Evolutionary conservation across 2,888 invertebrate genomes (phyloP), one percentile per base, ranked within the genome.

Genomic region (Patella pellucida): DNA sequence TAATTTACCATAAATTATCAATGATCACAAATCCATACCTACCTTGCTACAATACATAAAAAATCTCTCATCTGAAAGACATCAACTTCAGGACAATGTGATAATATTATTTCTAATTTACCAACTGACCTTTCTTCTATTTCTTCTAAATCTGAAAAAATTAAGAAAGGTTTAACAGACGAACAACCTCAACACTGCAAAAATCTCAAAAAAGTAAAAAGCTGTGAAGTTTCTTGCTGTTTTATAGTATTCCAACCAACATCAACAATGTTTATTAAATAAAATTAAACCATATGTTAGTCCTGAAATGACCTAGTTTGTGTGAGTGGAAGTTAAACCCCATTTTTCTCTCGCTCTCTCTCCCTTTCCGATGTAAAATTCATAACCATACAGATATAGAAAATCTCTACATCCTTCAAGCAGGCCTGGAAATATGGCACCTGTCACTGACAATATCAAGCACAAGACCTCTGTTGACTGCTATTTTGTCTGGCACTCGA

Each of bases 31-130:
- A 52, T 54, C 54, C 9, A 62, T 62, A 23, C 79, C 70, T 79
- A 84, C 85, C 80, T 76, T 23, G 84, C 75, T 9, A 83, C 75
- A 62, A 83, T 74, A 9, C 79, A 74, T 9, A 84, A 31, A 4
- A 82, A 84, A 73, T 81, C 79, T 23, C 78, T 78, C 68, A 83
- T 68, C 11, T 85, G 79, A 68, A 79, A 79, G 0, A 87, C 72
- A 67, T 77, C 76, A 73, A 82, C 77, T 2, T 77, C 70, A 3
- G 82, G 82, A 77, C 84, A 83, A 75, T 84, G 82, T 51, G 80
- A 78, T 19, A 87, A 71, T 16, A 87, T 72, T 31, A 77, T 76
- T 19, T 75, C 74, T 16, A 74, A 75, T 23, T 75, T 56, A 41
- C 80, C 80, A 11, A 79, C 67, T 2, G 81, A 81, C 27, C 69